Evolutionary conservation across 2,888 invertebrate species (phyloP), one percentile per base, ranked within the genome.

Genomic region (Drosophila testacea): DNA sequence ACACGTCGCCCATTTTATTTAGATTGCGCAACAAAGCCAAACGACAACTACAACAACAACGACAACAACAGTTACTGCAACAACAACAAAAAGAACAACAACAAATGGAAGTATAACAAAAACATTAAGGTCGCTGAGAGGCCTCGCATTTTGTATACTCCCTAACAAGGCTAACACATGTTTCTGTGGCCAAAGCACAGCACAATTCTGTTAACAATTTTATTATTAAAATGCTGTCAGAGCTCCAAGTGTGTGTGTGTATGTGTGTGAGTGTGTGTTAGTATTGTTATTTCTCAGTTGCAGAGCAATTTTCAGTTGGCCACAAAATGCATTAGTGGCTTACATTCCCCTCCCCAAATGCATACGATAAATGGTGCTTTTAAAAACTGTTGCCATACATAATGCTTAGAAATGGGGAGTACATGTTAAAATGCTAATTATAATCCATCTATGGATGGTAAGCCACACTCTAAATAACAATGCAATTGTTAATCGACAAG

Each of bases 1-100:
- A 85, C 87, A 90, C 89, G 90, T 83, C 70, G 81, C 61, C 65
- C 87, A 85, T 89, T 89, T 84, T 83, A 88, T 89, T 83, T 89
- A 85, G 90, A 90, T 90, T 90, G 89, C 84, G 54, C 65, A 80
- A 82, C 84, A 73, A 71, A 80, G 73, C 68, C 67, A 81, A 81
- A 62, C 54, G 57, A 57, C 74, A 81, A 67, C 55, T 56, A 30
- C 61, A 63, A 38, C 42, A 16, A 16, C 30, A 13, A n/a, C n/a
- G 61, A 42, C 51, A 68, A 54, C 30, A 13, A 48, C 42, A 73
- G 5, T 10, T 16, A 7, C 27, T 74, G 10, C 16, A 60, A 38
- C 34, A 34, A 44, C 16, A 60, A 38, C 34, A 34, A 44, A 59
- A 56, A 41, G 39, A 62, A 47, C 32, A 77, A 48, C 42, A 36